Percentiles rank a stretch among this genome's conserved stretches.
phyloP scores from a whole-genome alignment of 2,113 vertebrate species.

The Tylochromis polylepis region DNA sequence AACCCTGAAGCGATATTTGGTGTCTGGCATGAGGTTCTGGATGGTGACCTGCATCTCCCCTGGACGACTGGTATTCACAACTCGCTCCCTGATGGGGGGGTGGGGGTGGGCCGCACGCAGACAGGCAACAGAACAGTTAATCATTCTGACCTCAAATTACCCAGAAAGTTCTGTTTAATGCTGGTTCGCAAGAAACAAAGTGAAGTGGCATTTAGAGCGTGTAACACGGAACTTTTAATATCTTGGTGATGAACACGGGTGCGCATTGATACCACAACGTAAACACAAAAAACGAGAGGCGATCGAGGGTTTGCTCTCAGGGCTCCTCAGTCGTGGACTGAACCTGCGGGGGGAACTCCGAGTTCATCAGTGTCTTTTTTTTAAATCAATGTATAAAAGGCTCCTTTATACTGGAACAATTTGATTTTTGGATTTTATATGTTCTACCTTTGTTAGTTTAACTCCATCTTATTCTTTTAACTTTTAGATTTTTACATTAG shows the following conservation, averaged over 20 bases:
- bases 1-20: slow-evolving; percentile 89
- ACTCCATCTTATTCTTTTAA: no score
- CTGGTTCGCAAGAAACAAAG: neutral
- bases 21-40: slow-evolving; percentile 93
- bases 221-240: no score
- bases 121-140: neutral
- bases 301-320: neutral
- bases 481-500: no score
- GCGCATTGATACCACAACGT: neutral
- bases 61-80: slow-evolving; percentile 87
- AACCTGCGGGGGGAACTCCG: no score
- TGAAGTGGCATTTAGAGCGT: neutral
- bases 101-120: neutral
- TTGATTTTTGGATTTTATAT: neutral
- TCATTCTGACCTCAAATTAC: neutral
- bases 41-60: slow-evolving; percentile 94
- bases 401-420: no score
- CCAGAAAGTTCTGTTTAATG: neutral
- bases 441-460: no score
- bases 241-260: neutral
- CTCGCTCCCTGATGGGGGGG: slow-evolving; percentile 80
- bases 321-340: no score
- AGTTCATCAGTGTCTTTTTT: neutral
- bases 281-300: neutral
- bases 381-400: neutral